Conservation (phyloP, 2,888 invertebrate genomes). For the Pimpla rufipes region DNA sequence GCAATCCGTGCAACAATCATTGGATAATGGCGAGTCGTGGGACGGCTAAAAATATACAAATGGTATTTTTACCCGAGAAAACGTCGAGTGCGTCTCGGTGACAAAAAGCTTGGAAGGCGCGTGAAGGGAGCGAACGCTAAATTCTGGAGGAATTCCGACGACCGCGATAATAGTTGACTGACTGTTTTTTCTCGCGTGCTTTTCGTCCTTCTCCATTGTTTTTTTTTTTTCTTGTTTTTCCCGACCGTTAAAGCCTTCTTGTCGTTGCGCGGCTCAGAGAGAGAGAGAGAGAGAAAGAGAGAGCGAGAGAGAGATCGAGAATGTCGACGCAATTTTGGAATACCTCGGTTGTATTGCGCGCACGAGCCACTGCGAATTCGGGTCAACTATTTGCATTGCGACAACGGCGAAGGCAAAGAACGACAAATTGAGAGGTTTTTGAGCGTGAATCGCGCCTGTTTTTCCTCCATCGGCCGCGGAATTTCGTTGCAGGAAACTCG, state of each 20-base stretch:
- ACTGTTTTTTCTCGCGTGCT: background rate
- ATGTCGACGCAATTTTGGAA: constrained; percentile 50
- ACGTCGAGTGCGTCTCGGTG: background rate
- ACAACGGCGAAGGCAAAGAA: constrained; percentile 11
- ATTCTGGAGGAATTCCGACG: constrained; percentile 23
- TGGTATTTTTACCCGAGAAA: background rate
- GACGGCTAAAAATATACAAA: constrained; percentile 4
- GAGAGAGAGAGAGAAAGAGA: background rate
- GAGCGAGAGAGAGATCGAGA: constrained; percentile 23
- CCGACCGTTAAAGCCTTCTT: constrained; percentile 29
- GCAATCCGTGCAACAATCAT: constrained; percentile 22
- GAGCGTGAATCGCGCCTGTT: background rate
- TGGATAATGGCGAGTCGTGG: constrained; percentile 17
- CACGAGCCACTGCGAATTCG: constrained; percentile 41
- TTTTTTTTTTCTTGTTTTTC: constrained; percentile 4
- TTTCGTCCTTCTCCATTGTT: background rate
- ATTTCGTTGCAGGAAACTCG: constrained; percentile 3
- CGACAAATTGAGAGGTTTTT: background rate
- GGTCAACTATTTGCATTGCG: constrained; percentile 56
- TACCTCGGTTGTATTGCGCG: constrained; percentile 46
- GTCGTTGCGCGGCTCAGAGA: background rate
- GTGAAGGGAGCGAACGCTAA: background rate
- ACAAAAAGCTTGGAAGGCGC: background rate
- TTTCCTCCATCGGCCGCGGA: background rate
- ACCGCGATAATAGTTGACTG: background rate